Evolutionary conservation across 1,140 invertebrate species (phyloP), one percentile per base, ranked within the genome.

Genomic region (Achroia grisella): DNA sequence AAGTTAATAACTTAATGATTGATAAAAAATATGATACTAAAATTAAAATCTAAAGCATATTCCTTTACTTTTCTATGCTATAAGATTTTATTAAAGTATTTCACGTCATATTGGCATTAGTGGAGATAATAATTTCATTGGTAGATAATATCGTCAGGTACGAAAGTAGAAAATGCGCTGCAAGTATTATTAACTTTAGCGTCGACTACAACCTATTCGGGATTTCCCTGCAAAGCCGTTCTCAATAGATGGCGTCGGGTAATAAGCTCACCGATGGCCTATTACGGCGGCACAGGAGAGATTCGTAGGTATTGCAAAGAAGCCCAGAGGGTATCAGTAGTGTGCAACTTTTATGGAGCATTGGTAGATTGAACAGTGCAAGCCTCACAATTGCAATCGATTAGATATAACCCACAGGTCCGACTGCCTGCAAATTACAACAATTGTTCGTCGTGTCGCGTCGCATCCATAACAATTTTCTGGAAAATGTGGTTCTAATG

Each of bases 251-350:
- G 70, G 77, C 67, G 71, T 67, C 67, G 61, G 65, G 70, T 84
- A 84, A 84, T 84, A 84, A 80, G 78, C 78, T 80, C 71, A 66
- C 61, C 67, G 72, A 75, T 73, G 72, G 76, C 61, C 78, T 80
- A 84, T 84, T 82, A 84, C 65, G 53, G 42, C 37, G 41, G 53
- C 65, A 54, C 56, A 62, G 56, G 69, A 66, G 68, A 79, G 72
- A 76, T 83, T 81, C 73, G 67, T 23, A 23, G 17, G 17, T 72
- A 72, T 72, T 63, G 60, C 45, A 56, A 39, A 44, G 56, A 46
- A 67, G 50, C 63, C 62, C 69, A 63, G 50, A 47, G 56, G 55
- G 66, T 71, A 74, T 75, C 69, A 59, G 56, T 71, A 43, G 52
- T 54, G 54, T 62, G 66, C 61, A 64, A 76, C 63, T 74, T 74